Evolutionary conservation across 2,113 vertebrate genomes (phyloP).

Genomic region (Odobenus rosmarus): DNA sequence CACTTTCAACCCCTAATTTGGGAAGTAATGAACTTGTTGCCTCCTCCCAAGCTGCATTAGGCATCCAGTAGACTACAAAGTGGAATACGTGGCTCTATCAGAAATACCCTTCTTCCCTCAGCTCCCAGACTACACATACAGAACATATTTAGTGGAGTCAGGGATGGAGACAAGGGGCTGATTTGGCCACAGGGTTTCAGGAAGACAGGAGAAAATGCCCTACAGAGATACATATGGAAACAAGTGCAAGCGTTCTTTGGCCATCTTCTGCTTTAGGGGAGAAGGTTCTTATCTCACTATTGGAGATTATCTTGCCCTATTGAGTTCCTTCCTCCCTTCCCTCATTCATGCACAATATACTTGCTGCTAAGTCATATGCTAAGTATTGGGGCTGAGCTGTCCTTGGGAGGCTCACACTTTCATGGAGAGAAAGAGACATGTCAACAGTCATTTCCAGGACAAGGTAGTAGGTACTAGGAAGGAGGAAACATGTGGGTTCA

Average conservation of each 20-base stretch:
- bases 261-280: background rate
- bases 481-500: background rate
- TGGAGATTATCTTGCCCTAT: background rate
- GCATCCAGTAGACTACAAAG: slow-evolving; percentile 61
- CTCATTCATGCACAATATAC: background rate
- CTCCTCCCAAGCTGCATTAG: slow-evolving; percentile 65
- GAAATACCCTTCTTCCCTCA: background rate
- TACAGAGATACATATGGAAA: background rate
- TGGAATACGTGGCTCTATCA: slow-evolving; percentile 35
- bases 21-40: slow-evolving; percentile 65
- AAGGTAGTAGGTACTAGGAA: no score
- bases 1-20: slow-evolving; percentile 76
- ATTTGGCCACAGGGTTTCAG: background rate
- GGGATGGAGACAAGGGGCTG: background rate
- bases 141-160: rapidly evolving
- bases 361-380: background rate
- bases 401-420: background rate
- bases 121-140: background rate
- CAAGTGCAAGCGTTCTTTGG: background rate
- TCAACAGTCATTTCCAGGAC: background rate
- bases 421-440: background rate
- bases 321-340: no score
- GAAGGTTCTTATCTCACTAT: background rate
- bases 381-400: background rate
- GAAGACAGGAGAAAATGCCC: background rate